These are phyloP conservation scores for Hirundo rustica DNA, from an alignment of 2,797 vertebrate species.

Conservation along the genomic window DNA sequence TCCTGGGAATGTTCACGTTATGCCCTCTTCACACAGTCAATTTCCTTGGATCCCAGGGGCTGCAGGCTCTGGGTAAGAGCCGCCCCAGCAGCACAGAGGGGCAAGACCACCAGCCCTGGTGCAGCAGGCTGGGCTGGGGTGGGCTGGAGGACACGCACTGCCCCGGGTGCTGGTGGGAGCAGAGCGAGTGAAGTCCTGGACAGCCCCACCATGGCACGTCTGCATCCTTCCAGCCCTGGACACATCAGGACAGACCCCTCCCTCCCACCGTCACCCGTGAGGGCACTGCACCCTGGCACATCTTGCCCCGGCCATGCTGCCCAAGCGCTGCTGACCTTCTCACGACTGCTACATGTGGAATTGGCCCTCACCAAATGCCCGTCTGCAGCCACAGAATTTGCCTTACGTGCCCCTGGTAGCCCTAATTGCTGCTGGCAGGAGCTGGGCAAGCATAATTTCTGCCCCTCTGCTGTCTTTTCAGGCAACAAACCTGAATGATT, in stretches of 20 bases:
- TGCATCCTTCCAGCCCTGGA: not conserved
- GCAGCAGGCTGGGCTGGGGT: not conserved
- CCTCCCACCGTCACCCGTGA: fast-evolving
- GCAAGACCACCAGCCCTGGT: not conserved
- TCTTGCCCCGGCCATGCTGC: not conserved
- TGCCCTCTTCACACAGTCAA: fast-evolving
- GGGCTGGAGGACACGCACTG: fast-evolving
- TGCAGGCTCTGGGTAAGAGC: fast-evolving
- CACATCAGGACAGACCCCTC: not conserved
- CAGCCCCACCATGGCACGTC: not conserved
- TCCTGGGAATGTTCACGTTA: not conserved
- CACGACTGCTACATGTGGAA: not conserved
- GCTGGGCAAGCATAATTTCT: not conserved
- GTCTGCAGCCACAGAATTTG: not conserved
- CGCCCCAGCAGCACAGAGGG: not conserved
- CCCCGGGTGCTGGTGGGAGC: not conserved
- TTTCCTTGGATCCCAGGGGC: not conserved
- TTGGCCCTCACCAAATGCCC: not conserved
- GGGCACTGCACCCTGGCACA: not conserved
- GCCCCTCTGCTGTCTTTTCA: conserved; percentile 51
- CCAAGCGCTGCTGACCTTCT: not conserved
- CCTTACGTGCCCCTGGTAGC: not conserved
- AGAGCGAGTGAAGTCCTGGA: not conserved
- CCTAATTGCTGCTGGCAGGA: conserved; percentile 27
- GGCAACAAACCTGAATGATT: conserved; percentile 60